A percentile compares a stretch with the other conserved stretches of the same genome.
Evolutionary conservation across 2,797 vertebrate species (phyloP).

Genomic region (Poeciliopsis turneri): DNA sequence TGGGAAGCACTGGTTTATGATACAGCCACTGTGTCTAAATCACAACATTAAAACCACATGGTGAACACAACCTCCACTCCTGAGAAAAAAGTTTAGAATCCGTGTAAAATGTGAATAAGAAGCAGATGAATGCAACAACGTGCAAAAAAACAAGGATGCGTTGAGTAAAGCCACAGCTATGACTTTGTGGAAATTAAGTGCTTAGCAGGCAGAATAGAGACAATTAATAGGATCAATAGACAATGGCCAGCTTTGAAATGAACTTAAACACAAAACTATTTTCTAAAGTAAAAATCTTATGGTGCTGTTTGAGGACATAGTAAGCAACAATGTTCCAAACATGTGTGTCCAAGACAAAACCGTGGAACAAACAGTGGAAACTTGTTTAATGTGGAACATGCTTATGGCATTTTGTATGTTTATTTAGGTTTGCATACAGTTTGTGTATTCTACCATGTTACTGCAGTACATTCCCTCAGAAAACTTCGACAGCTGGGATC

Average conservation of each 20-base stretch:
- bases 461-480: not conserved
- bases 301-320: not conserved
- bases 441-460: not conserved
- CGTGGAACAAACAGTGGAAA: not conserved
- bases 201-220: not conserved
- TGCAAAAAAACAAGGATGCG: not conserved
- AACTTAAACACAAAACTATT: not conserved
- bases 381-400: not conserved
- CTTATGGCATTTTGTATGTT: not conserved
- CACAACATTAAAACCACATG: conserved; percentile 16
- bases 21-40: conserved; percentile 12
- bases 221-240: not conserved
- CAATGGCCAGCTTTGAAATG: not conserved
- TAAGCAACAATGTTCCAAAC: not conserved
- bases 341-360: not conserved
- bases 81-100: not conserved
- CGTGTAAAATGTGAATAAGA: conserved; percentile 3
- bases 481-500: not conserved
- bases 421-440: not conserved
- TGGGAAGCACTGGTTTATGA: not conserved
- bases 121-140: conserved; percentile 11
- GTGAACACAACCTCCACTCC: not conserved
- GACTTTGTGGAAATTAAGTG: conserved; percentile 1
- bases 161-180: not conserved
- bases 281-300: not conserved